phyloP scores from a whole-genome alignment of 2,888 invertebrate species.

The Selenia dentaria region DNA sequence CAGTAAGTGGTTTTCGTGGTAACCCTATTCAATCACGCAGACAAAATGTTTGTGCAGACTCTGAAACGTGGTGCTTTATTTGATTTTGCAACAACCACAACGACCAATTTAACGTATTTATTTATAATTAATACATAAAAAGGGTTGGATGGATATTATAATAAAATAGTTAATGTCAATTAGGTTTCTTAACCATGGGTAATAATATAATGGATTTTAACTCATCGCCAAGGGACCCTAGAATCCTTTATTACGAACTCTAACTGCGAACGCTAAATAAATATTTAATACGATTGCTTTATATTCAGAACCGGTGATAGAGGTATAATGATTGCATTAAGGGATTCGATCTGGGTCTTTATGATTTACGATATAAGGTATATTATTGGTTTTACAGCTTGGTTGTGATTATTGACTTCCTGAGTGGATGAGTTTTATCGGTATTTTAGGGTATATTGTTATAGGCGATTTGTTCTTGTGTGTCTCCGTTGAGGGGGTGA shows the following conservation, averaged over 20 bases:
- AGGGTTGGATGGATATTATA: too few species aligned
- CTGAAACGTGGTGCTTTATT: too few species aligned
- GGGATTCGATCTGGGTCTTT: slow-evolving; percentile 52
- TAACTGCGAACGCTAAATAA: slow-evolving; percentile 40
- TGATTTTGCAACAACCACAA: too few species aligned
- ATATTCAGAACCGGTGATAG: slow-evolving; percentile 55
- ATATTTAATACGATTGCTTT: slow-evolving; percentile 60
- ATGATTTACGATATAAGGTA: slow-evolving; percentile 45
- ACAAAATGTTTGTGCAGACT: too few species aligned
- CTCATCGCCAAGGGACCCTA: slow-evolving; percentile 17
- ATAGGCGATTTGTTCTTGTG: slow-evolving; percentile 27
- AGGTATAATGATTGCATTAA: slow-evolving; percentile 66
- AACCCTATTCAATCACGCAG: neutral
- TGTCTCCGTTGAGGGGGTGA: slow-evolving; percentile 17
- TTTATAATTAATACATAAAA: too few species aligned
- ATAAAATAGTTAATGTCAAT: too few species aligned
- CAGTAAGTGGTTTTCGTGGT: neutral
- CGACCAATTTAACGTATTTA: too few species aligned
- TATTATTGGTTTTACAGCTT: slow-evolving; percentile 49
- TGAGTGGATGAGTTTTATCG: slow-evolving; percentile 55
- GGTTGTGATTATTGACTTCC: slow-evolving; percentile 45
- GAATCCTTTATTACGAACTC: slow-evolving; percentile 23
- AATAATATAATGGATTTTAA: too few species aligned
- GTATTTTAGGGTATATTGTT: slow-evolving; percentile 44
- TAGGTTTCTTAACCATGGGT: too few species aligned